Conservation (phyloP, 2,113 vertebrate species). For the Paradisaea rubra region DNA sequence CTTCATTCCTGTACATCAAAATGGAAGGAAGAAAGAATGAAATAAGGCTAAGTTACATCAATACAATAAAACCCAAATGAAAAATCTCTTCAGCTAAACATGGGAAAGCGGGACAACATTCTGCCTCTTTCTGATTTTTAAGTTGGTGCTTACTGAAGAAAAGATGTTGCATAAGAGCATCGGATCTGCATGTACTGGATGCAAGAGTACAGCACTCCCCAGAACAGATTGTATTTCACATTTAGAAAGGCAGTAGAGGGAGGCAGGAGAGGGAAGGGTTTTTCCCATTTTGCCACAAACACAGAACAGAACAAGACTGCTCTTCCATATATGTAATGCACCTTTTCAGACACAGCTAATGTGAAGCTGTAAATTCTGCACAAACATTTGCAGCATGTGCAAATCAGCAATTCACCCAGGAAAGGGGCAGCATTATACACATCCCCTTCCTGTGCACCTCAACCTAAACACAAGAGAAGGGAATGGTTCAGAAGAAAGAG, state of each 20-base stretch:
- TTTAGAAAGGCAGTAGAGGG: background rate
- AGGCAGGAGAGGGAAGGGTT: background rate
- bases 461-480: background rate
- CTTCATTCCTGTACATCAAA: background rate
- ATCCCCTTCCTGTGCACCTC: background rate
- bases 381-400: background rate
- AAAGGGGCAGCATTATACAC: background rate
- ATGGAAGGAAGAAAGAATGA: background rate
- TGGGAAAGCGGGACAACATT: background rate
- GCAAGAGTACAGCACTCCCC: background rate
- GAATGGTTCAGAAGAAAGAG: background rate
- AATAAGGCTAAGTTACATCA: background rate
- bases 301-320: background rate
- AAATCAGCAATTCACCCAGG: background rate
- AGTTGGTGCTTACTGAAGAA: background rate
- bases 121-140: background rate
- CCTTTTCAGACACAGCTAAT: background rate
- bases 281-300: background rate
- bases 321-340: background rate
- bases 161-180: constrained; percentile 12
- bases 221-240: background rate
- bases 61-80: background rate
- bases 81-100: background rate
- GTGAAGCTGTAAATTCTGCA: background rate
- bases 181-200: background rate